phyloP scores from a whole-genome alignment of 2,113 vertebrate species.

The Delphinus delphis region DNA sequence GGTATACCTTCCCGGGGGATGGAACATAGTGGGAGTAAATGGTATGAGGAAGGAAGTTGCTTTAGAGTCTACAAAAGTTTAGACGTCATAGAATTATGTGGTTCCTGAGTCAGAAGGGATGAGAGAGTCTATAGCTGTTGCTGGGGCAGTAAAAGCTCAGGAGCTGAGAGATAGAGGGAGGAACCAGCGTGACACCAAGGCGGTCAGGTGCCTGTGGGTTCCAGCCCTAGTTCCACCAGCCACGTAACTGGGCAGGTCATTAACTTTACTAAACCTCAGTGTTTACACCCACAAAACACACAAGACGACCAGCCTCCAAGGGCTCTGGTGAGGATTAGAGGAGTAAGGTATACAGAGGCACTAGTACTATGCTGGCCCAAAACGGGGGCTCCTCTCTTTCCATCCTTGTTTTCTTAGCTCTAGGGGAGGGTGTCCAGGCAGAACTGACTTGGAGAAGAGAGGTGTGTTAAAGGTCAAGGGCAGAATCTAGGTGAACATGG shows the following conservation, averaged over 20 bases:
- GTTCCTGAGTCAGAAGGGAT: background rate
- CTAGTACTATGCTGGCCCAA: accelerated
- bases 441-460: background rate
- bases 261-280: background rate
- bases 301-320: background rate
- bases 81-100: background rate
- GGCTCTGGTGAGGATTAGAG: background rate
- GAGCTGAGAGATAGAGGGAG: background rate
- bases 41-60: too few species aligned
- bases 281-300: background rate
- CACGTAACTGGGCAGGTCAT: background rate
- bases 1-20: too few species aligned
- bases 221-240: background rate
- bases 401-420: background rate
- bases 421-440: background rate
- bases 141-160: background rate
- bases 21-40: too few species aligned
- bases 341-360: too few species aligned
- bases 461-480: too few species aligned
- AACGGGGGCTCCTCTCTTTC: background rate
- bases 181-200: accelerated
- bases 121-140: accelerated
- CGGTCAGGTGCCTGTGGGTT: accelerated
- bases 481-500: background rate
- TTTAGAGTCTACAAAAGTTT: too few species aligned